These are phyloP conservation scores for Trichechus manatus DNA, from an alignment of 2,113 vertebrate species.

Conservation along the genomic window DNA sequence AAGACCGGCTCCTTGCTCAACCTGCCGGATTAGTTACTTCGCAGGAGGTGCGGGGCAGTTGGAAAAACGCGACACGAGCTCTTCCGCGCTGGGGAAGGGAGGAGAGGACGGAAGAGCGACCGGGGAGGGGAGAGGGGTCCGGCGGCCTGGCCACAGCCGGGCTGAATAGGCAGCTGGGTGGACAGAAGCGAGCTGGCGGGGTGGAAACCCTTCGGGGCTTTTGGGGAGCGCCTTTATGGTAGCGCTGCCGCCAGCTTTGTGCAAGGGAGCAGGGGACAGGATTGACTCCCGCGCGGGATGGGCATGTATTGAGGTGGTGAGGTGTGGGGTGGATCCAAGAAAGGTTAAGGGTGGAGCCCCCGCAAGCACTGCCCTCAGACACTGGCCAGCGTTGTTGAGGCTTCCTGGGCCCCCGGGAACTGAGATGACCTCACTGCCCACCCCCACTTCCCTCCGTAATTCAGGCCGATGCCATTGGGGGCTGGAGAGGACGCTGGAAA, in stretches of 20 bases:
- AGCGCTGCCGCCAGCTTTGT: rapidly evolving
- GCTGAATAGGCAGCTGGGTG: neutral
- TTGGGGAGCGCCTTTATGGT: too few relatives aligned
- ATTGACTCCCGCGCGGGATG: rapidly evolving
- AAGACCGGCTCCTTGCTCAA: neutral
- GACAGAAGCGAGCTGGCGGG: rapidly evolving
- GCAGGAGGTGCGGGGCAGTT: neutral
- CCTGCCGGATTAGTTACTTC: neutral
- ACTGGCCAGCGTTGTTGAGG: neutral
- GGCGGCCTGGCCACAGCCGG: rapidly evolving
- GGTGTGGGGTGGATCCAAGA: neutral
- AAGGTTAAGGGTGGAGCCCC: neutral
- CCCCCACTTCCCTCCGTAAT: neutral
- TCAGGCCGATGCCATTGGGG: rapidly evolving
- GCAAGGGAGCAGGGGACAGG: neutral
- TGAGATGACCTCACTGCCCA: neutral
- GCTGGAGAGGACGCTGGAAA: neutral
- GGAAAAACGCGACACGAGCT: neutral
- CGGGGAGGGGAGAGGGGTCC: too few relatives aligned
- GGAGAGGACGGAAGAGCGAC: too few relatives aligned
- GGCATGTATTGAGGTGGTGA: neutral
- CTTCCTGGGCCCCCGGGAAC: neutral
- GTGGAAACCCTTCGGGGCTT: neutral
- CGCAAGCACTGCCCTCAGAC: neutral
- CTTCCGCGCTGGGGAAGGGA: neutral